Percentiles rank a stretch among this genome's conserved stretches.
Evolutionary conservation across 2,113 vertebrate species (phyloP).

Genomic region (Hypocryptadius cinnamomeus): DNA sequence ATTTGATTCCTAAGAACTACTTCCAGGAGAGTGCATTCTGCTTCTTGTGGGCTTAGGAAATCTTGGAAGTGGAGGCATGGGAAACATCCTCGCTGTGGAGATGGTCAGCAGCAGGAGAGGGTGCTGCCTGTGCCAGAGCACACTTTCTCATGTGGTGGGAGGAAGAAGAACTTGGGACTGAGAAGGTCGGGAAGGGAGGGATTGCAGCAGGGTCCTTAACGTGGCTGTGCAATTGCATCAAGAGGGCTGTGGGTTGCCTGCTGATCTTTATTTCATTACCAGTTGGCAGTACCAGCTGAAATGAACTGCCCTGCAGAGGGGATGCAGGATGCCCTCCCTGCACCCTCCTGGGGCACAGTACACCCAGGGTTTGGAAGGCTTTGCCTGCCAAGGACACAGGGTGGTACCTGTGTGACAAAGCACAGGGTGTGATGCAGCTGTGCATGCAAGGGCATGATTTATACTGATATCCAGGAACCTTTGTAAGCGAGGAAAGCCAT

Average conservation of each 20-base stretch:
- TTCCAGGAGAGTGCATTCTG: neutral
- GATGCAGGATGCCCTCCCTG: rapidly evolving
- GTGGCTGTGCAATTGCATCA: neutral
- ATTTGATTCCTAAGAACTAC: neutral
- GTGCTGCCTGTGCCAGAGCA: rapidly evolving
- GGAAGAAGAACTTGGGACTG: neutral
- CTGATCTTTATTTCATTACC: neutral
- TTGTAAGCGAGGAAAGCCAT: neutral
- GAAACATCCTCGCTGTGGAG: neutral
- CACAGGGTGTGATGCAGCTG: neutral
- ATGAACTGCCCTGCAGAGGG: neutral
- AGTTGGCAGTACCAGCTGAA: neutral
- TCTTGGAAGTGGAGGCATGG: neutral
- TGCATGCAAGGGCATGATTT: neutral
- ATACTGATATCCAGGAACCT: neutral
- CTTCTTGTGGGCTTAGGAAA: neutral
- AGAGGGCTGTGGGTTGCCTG: neutral
- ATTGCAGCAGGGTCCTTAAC: neutral
- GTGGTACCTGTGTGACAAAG: neutral
- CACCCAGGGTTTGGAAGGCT: neutral
- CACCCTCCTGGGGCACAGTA: neutral
- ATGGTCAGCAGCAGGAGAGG: neutral
- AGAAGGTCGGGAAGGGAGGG: neutral
- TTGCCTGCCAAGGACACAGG: neutral
- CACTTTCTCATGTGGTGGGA: neutral